phyloP scores from a whole-genome alignment of 1,140 invertebrate genomes.

The Luehdorfia chinensis region DNA sequence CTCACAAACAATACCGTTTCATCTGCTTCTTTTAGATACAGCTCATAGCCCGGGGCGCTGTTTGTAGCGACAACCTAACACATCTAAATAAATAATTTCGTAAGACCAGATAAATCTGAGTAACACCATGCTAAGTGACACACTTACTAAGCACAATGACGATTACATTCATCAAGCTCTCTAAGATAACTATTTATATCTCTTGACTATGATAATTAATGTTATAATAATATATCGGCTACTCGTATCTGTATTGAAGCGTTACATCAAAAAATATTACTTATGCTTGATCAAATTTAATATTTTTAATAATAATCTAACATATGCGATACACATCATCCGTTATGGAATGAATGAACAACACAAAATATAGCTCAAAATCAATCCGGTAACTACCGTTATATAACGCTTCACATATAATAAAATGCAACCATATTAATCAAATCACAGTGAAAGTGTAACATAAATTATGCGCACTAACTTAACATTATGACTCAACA shows the following conservation, averaged over 20 bases:
- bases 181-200: slow-evolving; percentile 65
- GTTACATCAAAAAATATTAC: slow-evolving; percentile 57
- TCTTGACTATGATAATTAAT: slow-evolving; percentile 52
- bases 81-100: slow-evolving; percentile 46
- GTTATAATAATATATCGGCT: slow-evolving; percentile 52
- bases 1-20: neutral
- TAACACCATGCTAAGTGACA: slow-evolving; percentile 68
- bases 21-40: neutral
- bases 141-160: slow-evolving; percentile 74
- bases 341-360: neutral
- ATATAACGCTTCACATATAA: slow-evolving; percentile 46
- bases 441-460: slow-evolving; percentile 72
- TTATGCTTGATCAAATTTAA: slow-evolving; percentile 27
- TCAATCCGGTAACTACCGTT: slow-evolving; percentile 10
- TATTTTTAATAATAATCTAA: slow-evolving; percentile 22
- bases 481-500: slow-evolving; percentile 66
- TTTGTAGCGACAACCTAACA: slow-evolving; percentile 8
- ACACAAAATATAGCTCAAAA: neutral
- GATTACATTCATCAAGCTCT: slow-evolving; percentile 71
- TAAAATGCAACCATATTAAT: slow-evolving; percentile 66
- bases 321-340: slow-evolving; percentile 4
- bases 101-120: slow-evolving; percentile 56
- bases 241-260: slow-evolving; percentile 69
- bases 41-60: neutral
- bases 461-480: slow-evolving; percentile 69